Evolutionary conservation across 2,888 invertebrate species (phyloP), one percentile per base, ranked within the genome.

Genomic region (Leptinotarsa juncta): DNA sequence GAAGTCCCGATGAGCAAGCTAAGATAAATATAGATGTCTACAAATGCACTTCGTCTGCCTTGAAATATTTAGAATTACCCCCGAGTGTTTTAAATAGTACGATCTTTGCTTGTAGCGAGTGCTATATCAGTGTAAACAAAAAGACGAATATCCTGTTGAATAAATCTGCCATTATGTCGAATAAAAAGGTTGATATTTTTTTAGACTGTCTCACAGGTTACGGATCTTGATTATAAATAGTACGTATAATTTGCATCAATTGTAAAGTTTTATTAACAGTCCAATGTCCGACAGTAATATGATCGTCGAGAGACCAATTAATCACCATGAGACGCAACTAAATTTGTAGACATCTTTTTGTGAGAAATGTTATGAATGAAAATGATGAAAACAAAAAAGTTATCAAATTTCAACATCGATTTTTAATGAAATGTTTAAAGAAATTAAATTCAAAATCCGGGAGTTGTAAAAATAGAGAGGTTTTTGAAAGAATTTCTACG

Each of bases 51-150:
- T 79, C 78, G 81, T 80, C 80, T 79, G 82, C 72, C 75, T 51
- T 77, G 67, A 78, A 79, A 82, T 83, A 82, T 82, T 82, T 81
- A 72, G 79, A 80, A 82, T 82, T 79, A 77, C 81, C 82, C 79
- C 80, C 77, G 76, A 81, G 79, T 81, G 81, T 81, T 81, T 80
- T 80, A 81, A 82, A 82, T 82, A 82, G 79, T 69, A 67, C 48
- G 48, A 72, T 42, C 65, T 67, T 53, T 69, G 68, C 70, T 62
- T 57, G 67, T 51, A 70, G 42, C 70, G 68, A 55, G 65, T 67
- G 66, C 71, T 62, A 62, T 62, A 32, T 62, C 16, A n/a, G 62
- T 62, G 32, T 62, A 62, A 62, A 62, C 62, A 73, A 73, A 76
- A 76, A 71, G 65, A 20, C 66, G 50, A 69, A 69, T 53, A 49